Percentiles rank a stretch among this genome's conserved stretches.
These are phyloP conservation scores for Kryptolebias marmoratus DNA, from an alignment of 2,113 vertebrate species.

Conservation along the genomic window DNA sequence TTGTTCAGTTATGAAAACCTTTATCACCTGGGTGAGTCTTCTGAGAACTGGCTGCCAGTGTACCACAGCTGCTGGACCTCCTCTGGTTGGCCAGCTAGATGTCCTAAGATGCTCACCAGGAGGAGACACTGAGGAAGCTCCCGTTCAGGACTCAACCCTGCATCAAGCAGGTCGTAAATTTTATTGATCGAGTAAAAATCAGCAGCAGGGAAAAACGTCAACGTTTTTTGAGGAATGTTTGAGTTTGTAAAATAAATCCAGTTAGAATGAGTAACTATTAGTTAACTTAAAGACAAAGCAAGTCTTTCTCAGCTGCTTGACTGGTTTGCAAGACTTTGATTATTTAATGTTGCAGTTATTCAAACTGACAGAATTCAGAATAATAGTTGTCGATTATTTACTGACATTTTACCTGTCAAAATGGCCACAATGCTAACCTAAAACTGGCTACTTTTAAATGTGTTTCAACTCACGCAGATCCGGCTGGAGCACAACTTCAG, in stretches of 20 bases:
- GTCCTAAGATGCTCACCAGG: constrained; percentile 84
- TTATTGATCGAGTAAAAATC: background rate
- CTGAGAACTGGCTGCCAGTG: constrained; percentile 74
- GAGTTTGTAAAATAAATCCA: background rate
- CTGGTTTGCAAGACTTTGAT: too few relatives aligned
- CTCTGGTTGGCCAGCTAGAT: constrained; percentile 83
- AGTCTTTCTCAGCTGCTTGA: too few relatives aligned
- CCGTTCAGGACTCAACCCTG: constrained; percentile 83
- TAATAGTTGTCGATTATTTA: too few relatives aligned
- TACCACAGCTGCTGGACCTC: constrained; percentile 87
- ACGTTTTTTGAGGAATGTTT: constrained; percentile 2
- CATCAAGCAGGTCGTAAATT: background rate
- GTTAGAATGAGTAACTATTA: too few relatives aligned
- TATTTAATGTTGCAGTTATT: too few relatives aligned
- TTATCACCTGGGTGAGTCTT: constrained; percentile 74
- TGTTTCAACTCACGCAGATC: constrained; percentile 77
- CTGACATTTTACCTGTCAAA: too few relatives aligned
- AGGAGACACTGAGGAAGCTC: constrained; percentile 88
- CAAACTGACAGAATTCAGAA: too few relatives aligned
- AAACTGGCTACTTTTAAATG: background rate
- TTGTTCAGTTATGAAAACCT: background rate
- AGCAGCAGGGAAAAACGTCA: background rate
- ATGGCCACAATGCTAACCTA: background rate
- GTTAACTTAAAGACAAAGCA: too few relatives aligned
- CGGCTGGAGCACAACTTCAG: constrained; percentile 82